phyloP scores from a whole-genome alignment of 2,113 vertebrate species.

The Ondatra zibethicus region DNA sequence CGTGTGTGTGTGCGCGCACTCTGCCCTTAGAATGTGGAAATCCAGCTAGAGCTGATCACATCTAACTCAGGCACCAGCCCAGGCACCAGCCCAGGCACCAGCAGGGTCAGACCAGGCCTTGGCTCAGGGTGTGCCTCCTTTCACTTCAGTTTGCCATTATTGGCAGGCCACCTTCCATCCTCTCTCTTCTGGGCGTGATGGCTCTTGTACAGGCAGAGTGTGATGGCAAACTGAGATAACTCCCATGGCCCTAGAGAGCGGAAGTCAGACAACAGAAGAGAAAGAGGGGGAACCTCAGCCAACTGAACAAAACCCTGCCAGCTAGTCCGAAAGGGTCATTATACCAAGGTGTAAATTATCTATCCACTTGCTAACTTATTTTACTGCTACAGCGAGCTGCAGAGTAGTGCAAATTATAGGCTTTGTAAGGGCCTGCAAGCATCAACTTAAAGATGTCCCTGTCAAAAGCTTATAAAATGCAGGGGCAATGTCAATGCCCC shows the following conservation, averaged over 20 bases:
- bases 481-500: rapidly evolving
- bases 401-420: neutral
- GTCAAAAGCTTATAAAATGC: neutral
- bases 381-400: neutral
- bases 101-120: too few species aligned
- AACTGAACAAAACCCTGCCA: neutral
- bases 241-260: rapidly evolving
- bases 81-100: rapidly evolving
- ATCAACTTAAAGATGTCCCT: neutral
- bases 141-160: rapidly evolving
- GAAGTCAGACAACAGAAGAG: neutral
- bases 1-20: too few species aligned
- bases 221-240: neutral
- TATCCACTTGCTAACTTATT: neutral
- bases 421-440: neutral
- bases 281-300: neutral
- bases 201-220: rapidly evolving
- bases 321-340: neutral
- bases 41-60: neutral
- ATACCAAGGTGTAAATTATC: neutral
- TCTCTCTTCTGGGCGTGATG: neutral
- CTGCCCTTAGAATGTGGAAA: neutral
- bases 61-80: rapidly evolving
- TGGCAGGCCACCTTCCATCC: neutral
- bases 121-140: neutral